A percentile compares a stretch with the other conserved stretches of the same genome.
phyloP scores from a whole-genome alignment of 2,888 invertebrate species.

The Euphydryas editha region DNA sequence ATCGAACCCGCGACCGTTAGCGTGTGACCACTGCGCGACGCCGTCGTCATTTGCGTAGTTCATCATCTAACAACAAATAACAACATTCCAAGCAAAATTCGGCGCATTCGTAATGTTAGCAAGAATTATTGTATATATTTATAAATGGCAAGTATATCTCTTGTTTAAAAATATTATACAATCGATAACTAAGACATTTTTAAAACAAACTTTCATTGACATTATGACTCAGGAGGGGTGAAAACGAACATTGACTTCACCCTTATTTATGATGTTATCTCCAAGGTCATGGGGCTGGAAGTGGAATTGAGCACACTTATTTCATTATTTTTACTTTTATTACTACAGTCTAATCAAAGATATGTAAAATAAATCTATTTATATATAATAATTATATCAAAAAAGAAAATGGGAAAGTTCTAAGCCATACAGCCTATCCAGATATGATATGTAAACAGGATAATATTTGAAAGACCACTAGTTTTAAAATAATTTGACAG shows the following conservation, averaged over 20 bases:
- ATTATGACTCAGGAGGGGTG: conserved; percentile 33
- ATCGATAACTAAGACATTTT: conserved; percentile 7
- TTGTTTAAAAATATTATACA: background rate
- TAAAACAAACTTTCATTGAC: conserved; percentile 20
- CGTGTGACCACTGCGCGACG: no score
- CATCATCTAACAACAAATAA: no score
- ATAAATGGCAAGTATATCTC: background rate
- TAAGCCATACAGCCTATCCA: no score
- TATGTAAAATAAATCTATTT: background rate
- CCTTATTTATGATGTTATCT: conserved; percentile 27
- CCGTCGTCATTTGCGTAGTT: no score
- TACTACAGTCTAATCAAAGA: background rate
- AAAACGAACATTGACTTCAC: conserved; percentile 24
- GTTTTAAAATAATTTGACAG: no score
- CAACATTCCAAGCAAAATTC: no score
- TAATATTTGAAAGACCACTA: no score
- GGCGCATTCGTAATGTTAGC: no score
- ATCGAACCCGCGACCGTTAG: no score
- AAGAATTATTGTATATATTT: no score
- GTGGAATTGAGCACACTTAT: conserved; percentile 20
- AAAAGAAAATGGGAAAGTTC: no score
- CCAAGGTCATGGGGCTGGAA: conserved; percentile 34
- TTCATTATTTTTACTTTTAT: conserved; percentile 9
- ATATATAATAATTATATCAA: background rate
- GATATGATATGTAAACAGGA: no score